phyloP scores from a whole-genome alignment of 2,113 vertebrate species.

The Tor tambroides region DNA sequence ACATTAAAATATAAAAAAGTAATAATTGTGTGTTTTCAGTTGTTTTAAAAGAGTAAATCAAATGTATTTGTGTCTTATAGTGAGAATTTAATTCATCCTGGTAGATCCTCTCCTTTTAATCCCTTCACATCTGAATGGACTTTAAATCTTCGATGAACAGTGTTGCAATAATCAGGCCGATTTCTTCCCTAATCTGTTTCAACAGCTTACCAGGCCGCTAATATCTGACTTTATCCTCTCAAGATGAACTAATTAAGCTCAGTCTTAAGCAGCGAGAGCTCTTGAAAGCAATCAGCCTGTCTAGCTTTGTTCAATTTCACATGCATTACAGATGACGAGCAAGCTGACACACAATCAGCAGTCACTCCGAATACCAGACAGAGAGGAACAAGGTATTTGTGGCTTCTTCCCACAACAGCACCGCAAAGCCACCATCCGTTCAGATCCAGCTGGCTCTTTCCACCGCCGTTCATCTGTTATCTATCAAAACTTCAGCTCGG shows the following conservation, averaged over 20 bases:
- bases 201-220: constrained; percentile 23
- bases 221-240: constrained; percentile 32
- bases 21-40: not conserved
- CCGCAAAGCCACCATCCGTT: constrained; percentile 26
- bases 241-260: constrained; percentile 43
- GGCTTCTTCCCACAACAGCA: constrained; percentile 42
- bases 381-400: constrained; percentile 45
- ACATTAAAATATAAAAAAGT: not conserved
- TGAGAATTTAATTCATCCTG: not conserved
- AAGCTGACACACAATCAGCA: constrained; percentile 47
- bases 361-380: constrained; percentile 54
- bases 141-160: constrained; percentile 15
- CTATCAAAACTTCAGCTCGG: constrained; percentile 42
- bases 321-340: constrained; percentile 49
- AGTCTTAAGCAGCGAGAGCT: constrained; percentile 9
- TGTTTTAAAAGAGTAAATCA: not conserved
- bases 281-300: constrained; percentile 38
- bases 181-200: constrained; percentile 40
- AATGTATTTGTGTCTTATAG: not conserved
- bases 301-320: constrained; percentile 49
- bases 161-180: constrained; percentile 35
- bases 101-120: constrained; percentile 1
- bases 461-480: constrained; percentile 38
- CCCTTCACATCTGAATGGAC: not conserved
- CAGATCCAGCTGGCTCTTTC: constrained; percentile 48